A percentile compares a stretch with the other conserved stretches of the same genome.
These are phyloP conservation scores for Microtus agrestis DNA, from an alignment of 2,797 vertebrate species.

Conservation along the genomic window DNA sequence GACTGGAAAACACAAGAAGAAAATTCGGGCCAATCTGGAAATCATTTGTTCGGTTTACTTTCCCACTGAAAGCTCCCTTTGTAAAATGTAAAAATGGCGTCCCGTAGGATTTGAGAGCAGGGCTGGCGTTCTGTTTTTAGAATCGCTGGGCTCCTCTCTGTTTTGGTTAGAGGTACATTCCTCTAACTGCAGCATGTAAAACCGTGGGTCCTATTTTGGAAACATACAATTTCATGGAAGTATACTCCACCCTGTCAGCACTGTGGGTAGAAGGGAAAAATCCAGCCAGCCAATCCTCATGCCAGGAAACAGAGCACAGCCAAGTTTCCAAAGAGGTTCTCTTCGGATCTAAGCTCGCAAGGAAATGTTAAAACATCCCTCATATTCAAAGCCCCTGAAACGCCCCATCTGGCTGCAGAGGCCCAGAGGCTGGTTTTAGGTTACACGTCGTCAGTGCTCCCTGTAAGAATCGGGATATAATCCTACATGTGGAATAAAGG, in stretches of 20 bases:
- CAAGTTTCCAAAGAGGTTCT: constrained; percentile 79
- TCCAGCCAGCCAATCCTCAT: constrained; percentile 4
- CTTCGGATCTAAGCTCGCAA: constrained; percentile 76
- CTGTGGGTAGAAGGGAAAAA: constrained; percentile 65
- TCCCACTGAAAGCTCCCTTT: constrained; percentile 71
- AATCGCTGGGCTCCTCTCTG: constrained; percentile 38
- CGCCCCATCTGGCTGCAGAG: constrained; percentile 59
- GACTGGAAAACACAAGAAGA: neutral
- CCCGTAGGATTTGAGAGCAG: neutral
- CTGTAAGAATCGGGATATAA: constrained; percentile 55
- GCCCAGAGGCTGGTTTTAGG: constrained; percentile 20
- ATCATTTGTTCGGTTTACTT: constrained; percentile 71
- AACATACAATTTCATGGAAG: constrained; percentile 82
- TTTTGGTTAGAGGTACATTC: constrained; percentile 61
- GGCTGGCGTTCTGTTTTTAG: constrained; percentile 56
- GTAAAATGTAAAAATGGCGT: constrained; percentile 38
- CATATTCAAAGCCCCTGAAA: constrained; percentile 55
- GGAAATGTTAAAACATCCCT: constrained; percentile 69
- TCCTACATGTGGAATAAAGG: neutral
- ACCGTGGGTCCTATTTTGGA: constrained; percentile 81
- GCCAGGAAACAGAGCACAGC: constrained; percentile 77
- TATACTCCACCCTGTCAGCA: constrained; percentile 83
- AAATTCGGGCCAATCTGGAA: constrained; percentile 20
- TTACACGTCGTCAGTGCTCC: constrained; percentile 26
- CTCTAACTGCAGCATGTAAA: constrained; percentile 37